Conservation (phyloP, 2,888 invertebrate genomes). For the Limnephilus marmoratus region DNA sequence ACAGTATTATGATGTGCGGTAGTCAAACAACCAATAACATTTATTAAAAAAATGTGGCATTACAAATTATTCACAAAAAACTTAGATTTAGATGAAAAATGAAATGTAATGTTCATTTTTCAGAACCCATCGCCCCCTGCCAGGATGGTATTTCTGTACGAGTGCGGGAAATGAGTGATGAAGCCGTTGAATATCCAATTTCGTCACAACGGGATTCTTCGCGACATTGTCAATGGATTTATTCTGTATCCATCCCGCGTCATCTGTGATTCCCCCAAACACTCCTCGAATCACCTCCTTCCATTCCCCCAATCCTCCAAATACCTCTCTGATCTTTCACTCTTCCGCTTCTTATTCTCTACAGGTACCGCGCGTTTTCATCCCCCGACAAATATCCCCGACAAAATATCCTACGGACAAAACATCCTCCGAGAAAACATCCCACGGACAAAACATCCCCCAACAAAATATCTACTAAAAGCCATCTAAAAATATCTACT, state of each 20-base stretch:
- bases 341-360: not conserved
- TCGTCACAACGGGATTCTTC: not conserved
- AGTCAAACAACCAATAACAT: too few species aligned
- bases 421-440: too few species aligned
- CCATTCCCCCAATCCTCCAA: not conserved
- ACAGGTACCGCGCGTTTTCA: not conserved
- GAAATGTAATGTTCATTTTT: not conserved
- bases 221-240: not conserved
- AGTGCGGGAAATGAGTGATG: not conserved
- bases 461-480: too few species aligned
- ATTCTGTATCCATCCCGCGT: not conserved
- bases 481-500: too few species aligned
- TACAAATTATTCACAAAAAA: not conserved
- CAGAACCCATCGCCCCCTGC: too few species aligned
- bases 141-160: not conserved
- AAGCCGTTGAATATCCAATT: not conserved
- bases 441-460: too few species aligned
- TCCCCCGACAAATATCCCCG: too few species aligned
- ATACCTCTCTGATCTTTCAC: not conserved
- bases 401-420: too few species aligned
- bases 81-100: not conserved
- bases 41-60: too few species aligned
- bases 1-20: too few species aligned
- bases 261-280: not conserved
- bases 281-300: not conserved